Percentiles rank a stretch among this genome's conserved stretches.
Evolutionary conservation across 2,113 vertebrate species (phyloP).

Genomic region (Pitta sordida): DNA sequence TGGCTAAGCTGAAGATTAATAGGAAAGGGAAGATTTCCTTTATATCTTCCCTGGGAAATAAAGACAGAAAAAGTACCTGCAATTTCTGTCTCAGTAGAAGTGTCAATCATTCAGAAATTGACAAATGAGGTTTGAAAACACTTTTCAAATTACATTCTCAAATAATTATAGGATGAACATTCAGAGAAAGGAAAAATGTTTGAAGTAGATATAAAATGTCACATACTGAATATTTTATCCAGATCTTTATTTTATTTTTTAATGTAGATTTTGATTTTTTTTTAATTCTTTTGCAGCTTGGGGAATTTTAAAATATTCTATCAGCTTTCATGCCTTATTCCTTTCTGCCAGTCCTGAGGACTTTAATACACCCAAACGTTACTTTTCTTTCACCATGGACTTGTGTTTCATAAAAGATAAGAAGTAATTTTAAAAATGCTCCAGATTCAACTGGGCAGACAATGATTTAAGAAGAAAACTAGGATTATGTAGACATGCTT

Average conservation of each 20-base stretch:
- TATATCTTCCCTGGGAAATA: background rate
- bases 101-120: background rate
- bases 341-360: background rate
- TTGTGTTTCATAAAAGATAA: background rate
- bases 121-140: background rate
- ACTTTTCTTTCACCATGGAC: background rate
- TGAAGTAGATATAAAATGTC: background rate
- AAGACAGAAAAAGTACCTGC: background rate
- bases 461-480: background rate
- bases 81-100: background rate
- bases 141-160: background rate
- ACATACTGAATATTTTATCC: background rate
- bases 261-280: background rate
- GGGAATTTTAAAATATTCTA: background rate
- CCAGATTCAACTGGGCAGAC: background rate
- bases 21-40: background rate
- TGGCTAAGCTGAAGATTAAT: background rate
- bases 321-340: background rate
- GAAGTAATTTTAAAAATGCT: background rate
- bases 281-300: background rate
- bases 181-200: background rate
- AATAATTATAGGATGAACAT: background rate
- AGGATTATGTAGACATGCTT: background rate
- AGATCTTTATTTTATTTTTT: background rate
- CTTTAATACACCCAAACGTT: background rate